Conservation (phyloP, 1,140 invertebrate genomes). For the Apis cerana region DNA sequence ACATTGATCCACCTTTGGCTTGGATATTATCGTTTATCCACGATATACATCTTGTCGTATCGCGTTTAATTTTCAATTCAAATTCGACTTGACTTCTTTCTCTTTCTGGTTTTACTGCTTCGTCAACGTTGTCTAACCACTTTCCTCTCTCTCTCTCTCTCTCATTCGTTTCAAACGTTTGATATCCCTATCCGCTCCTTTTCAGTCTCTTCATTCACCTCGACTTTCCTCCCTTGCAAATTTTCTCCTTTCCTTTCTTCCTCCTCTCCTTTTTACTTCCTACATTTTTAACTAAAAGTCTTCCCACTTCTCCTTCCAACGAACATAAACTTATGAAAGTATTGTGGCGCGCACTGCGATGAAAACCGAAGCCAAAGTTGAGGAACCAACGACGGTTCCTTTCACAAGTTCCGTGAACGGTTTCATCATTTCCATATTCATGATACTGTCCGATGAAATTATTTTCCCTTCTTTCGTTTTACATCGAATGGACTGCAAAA, state of each 20-base stretch:
- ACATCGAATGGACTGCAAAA: not conserved
- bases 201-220: not conserved
- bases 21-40: not conserved
- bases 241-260: not conserved
- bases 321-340: conserved; percentile 1
- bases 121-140: too few species aligned
- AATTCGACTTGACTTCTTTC: too few species aligned
- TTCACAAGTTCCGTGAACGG: not conserved
- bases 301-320: not conserved
- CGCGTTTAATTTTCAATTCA: too few species aligned
- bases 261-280: not conserved
- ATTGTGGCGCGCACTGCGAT: not conserved
- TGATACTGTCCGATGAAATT: not conserved
- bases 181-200: not conserved
- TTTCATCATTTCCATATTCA: not conserved
- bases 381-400: not conserved
- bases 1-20: not conserved
- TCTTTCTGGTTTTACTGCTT: too few species aligned
- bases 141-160: not conserved
- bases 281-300: conserved; percentile 1
- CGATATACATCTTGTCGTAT: not conserved
- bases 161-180: not conserved
- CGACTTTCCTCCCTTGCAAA: not conserved
- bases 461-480: not conserved
- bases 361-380: not conserved